Base-by-base conservation (phyloP, 2,797 vertebrate species). In the Poeciliopsis paucimaculata region DNA sequence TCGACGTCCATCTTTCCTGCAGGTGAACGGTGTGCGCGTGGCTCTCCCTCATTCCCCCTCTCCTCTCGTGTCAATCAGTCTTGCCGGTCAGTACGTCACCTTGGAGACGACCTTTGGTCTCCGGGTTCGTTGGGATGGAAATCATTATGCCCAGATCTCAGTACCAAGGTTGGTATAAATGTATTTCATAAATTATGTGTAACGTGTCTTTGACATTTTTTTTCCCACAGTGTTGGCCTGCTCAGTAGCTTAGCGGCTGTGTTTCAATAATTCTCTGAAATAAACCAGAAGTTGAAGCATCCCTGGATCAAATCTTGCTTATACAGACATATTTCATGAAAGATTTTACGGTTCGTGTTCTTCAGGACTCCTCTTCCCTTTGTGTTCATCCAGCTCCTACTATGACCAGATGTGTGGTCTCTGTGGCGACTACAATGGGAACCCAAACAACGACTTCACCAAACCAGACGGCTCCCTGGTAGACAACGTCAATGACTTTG, bases 101-200 rank as follows among this genome's bases (percentile, higher is more conserved):
- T 76, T 97, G 80, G 90, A 94, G 83, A 96, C 95, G 0, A 0
- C 89, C 0, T 96, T 96, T 4, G 96, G 96, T 15, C 93, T 97
- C n/a, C 77, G 43, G 26, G 94, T 97, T 43, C 95, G 94, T 74
- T 97, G 96, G 96, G 96, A 97, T 13, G 96, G 96, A 43, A 95
- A 96, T 83, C 96, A 96, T 89, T 94, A 96, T 20, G 95, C 95
- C 64, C 94, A 93, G 85, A 93, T 96, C 84, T 86, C 91, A 5
- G 93, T 96, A 72, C 92, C 96, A 82, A 96, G 96, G 96, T 97
- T 60, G 41, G 88, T 87, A n/a, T n/a, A n/a, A 5, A n/a, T 2
- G 66, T 45, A 15, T 68, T 68, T 43, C 2, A 10, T 36, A 41
- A 68, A 23, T 23, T 1, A 5, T 4, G 36, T 18, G 16, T 64